Conservation (phyloP, 2,797 vertebrate species). For the Sebastiscus tertius region DNA sequence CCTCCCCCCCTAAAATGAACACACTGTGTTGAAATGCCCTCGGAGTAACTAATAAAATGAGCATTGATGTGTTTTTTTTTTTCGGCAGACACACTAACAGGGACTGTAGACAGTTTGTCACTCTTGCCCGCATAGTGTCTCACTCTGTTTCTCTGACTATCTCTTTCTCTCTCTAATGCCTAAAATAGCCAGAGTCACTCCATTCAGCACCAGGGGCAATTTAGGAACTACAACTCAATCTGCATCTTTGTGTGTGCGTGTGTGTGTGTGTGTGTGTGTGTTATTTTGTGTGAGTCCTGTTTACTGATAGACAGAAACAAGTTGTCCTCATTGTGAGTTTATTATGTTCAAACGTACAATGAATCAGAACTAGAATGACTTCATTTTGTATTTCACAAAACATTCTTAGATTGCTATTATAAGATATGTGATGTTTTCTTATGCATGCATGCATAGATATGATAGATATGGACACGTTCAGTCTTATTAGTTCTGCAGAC, state of each 20-base stretch:
- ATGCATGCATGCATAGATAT: no score
- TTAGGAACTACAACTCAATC: constrained; percentile 47
- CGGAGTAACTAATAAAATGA: background rate
- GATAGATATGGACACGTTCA: background rate
- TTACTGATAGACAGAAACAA: background rate
- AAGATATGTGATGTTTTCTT: background rate
- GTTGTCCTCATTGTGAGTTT: background rate
- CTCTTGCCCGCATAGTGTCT: background rate
- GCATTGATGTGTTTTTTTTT: background rate
- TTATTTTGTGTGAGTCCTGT: background rate
- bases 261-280: constrained; percentile 15
- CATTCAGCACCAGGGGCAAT: constrained; percentile 49
- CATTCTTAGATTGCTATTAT: background rate
- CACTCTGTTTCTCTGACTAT: constrained; percentile 20
- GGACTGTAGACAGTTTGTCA: constrained; percentile 9
- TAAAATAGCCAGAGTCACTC: constrained; percentile 60
- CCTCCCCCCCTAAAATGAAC: background rate
- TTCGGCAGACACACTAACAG: background rate
- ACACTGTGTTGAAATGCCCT: background rate
- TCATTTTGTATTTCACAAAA: background rate
- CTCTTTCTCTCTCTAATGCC: constrained; percentile 32
- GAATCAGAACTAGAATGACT: background rate
- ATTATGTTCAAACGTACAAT: background rate
- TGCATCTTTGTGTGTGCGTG: background rate
- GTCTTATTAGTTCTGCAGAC: background rate